Evolutionary conservation across 30 jellyfish, hydroid and myxozoan species (phyloP), one percentile per base, ranked within the genome.

Genomic region (Rhopilema esculentum): DNA sequence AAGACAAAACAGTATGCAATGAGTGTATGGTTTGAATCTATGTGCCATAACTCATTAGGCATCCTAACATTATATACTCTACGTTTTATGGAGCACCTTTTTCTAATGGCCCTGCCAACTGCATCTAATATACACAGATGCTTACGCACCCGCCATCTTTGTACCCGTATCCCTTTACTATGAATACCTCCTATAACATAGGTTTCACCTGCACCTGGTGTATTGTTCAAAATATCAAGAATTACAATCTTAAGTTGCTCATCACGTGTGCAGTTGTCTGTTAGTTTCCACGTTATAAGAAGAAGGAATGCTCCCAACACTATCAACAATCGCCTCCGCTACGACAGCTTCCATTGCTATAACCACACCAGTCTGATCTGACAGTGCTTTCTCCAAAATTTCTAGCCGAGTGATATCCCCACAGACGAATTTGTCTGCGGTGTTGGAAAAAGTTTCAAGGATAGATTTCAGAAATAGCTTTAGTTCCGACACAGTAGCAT

Each of bases 181-280:
- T 82, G 69, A 63, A 80, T 28, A 80, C 90, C 82, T 33, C 72
- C 90, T 29, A 63, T 65, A 61, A 65, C 80, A 62, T 27, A 80
- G 82, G 82, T 63, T 31, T 63, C 90, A 31, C 81, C 90, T 29
- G 82, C 80, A 25, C 82, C 72, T 49, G 80, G 80, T 62, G 81
- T 80, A 23, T 33, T 67, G 70, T 31, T 33, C 72, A 80, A 31
- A 63, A 63, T 33, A 16, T 63, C 81, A 32, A 17, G 69, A 32
- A 80, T 80, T 67, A 80, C 81, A 67, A 22, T 80, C 71, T 80
- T 80, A 17, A 80, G 69, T 22, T 64, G 33, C 66, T 80, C 90
- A 63, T 80, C 81, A 65, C 29, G 85, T 74, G 72, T 48, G 85
- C 32, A 74, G 69, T 74, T 74, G 85, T 66, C 85, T 74, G 85